These are phyloP conservation scores for Melinaea marsaeus DNA, from an alignment of 2,888 invertebrate species.

Conservation along the genomic window DNA sequence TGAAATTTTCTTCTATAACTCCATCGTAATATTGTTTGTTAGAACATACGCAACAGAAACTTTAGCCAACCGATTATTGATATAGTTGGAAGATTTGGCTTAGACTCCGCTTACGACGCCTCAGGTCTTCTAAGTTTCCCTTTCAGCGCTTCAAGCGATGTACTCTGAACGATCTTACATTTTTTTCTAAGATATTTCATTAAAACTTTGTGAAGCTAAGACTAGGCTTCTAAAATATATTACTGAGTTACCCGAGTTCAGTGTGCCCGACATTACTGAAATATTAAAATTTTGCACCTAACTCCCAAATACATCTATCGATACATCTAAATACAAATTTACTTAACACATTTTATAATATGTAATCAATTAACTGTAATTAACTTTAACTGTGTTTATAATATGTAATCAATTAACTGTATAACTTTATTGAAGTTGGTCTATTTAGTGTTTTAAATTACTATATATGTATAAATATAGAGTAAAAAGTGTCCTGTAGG, in stretches of 20 bases:
- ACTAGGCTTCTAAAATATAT: too few relatives aligned
- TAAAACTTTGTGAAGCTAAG: constrained; percentile 48
- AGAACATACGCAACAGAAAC: constrained; percentile 2
- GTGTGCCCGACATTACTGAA: too few relatives aligned
- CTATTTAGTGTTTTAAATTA: too few relatives aligned
- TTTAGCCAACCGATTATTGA: too few relatives aligned
- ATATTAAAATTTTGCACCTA: too few relatives aligned
- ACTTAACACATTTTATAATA: too few relatives aligned
- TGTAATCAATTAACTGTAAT: too few relatives aligned
- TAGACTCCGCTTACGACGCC: too few relatives aligned
- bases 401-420: constrained; percentile 31
- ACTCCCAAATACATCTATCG: too few relatives aligned
- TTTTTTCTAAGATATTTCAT: constrained; percentile 46
- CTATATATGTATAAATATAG: constrained; percentile 32
- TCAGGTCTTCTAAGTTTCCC: constrained; percentile 26
- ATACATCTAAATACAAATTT: too few relatives aligned
- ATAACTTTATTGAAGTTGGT: constrained; percentile 34
- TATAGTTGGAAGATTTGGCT: constrained; percentile 2
- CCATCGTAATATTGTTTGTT: not conserved
- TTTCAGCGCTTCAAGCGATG: constrained; percentile 37
- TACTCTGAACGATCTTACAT: constrained; percentile 45
- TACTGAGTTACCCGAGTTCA: too few relatives aligned
- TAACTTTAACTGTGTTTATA: too few relatives aligned
- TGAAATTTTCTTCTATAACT: not conserved
- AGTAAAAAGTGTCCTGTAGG: constrained; percentile 39